phyloP scores from a whole-genome alignment of 2,113 vertebrate genomes.

The Labrus mixtus region DNA sequence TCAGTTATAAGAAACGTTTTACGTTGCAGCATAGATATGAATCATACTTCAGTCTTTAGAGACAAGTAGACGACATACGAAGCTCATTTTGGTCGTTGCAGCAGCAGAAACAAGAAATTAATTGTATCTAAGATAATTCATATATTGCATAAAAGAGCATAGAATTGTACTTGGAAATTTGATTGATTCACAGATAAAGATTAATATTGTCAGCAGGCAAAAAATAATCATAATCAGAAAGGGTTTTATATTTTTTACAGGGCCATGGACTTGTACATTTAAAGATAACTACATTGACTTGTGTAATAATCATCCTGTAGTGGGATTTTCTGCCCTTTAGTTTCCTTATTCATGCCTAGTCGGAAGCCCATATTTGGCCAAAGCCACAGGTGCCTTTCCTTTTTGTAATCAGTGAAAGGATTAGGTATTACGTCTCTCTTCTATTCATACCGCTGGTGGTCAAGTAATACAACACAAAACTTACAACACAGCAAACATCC shows the following conservation, averaged over 20 bases:
- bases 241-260: too few species aligned
- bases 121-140: background rate
- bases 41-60: background rate
- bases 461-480: slow-evolving; percentile 8
- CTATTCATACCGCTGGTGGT: slow-evolving; percentile 28
- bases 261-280: background rate
- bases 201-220: background rate
- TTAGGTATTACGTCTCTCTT: slow-evolving; percentile 52
- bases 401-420: slow-evolving; percentile 63
- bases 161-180: background rate
- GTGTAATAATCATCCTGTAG: background rate
- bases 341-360: background rate
- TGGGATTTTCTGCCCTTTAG: background rate
- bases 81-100: background rate
- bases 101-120: slow-evolving; percentile 18
- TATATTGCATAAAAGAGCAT: background rate
- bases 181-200: background rate
- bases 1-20: slow-evolving; percentile 1
- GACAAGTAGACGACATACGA: background rate
- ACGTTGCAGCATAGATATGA: background rate
- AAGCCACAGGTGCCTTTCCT: slow-evolving; percentile 12
- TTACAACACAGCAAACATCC: background rate
- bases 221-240: background rate
- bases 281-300: background rate
- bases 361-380: slow-evolving; percentile 66